Percentiles rank a stretch among this genome's conserved stretches.
phyloP scores from a whole-genome alignment of 2,888 invertebrate species.

The Bembecia ichneumoniformis region DNA sequence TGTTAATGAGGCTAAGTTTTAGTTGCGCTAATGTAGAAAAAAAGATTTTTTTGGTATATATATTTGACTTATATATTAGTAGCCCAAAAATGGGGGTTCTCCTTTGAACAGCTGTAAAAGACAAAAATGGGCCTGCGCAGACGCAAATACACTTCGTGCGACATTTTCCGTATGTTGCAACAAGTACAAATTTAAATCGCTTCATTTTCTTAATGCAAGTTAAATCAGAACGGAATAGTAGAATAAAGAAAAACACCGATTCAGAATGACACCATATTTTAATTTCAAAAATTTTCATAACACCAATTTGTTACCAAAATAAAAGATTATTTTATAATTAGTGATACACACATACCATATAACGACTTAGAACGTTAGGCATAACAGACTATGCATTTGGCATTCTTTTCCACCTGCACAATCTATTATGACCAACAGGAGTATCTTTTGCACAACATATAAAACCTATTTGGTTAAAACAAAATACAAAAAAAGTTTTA shows the following conservation, averaged over 20 bases:
- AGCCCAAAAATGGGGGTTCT: no score
- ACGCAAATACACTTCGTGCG: no score
- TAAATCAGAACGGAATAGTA: no score
- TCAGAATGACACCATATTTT: slow-evolving; percentile 68
- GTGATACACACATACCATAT: slow-evolving; percentile 59
- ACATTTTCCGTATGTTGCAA: no score
- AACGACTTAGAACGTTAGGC: slow-evolving; percentile 52
- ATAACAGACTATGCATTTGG: slow-evolving; percentile 34
- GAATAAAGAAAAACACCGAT: slow-evolving; percentile 12
- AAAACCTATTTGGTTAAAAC: slow-evolving; percentile 31
- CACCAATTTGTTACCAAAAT: slow-evolving; percentile 71
- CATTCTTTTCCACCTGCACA: slow-evolving; percentile 24
- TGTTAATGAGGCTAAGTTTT: no score
- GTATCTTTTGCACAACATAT: slow-evolving; percentile 46
- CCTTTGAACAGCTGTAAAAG: no score
- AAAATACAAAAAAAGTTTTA: slow-evolving; percentile 28
- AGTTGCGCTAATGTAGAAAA: no score
- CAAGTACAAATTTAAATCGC: no score
- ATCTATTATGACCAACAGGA: slow-evolving; percentile 47
- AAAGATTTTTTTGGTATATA: no score
- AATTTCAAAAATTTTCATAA: slow-evolving; percentile 68
- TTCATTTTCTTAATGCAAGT: no score
- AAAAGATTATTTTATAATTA: slow-evolving; percentile 58
- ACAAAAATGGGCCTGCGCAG: no score
- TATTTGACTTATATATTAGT: no score